These are phyloP conservation scores for Lacerta bilineata DNA, from an alignment of 2,797 vertebrate species.

Conservation along the genomic window DNA sequence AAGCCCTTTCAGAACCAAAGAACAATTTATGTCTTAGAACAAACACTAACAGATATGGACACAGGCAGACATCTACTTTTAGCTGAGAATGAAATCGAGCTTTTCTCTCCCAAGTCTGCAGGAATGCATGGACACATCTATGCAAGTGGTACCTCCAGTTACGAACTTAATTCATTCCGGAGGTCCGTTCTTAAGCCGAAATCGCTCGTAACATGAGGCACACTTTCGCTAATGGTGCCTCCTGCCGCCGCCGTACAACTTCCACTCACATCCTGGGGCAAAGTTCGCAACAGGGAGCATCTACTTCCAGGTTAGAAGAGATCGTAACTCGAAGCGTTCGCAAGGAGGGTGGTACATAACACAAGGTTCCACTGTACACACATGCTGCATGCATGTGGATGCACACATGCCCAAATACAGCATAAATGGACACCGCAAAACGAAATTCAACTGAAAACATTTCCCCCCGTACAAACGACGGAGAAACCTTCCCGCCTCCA, in stretches of 20 bases:
- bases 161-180: no score
- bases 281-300: no score
- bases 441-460: background rate
- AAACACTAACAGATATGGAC: background rate
- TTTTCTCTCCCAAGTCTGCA: background rate
- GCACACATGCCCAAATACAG: background rate
- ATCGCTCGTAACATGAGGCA: no score
- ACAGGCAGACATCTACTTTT: background rate
- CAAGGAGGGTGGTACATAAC: no score
- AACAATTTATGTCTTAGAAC: background rate
- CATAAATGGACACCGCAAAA: no score
- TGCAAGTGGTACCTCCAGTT: no score
- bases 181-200: no score
- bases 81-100: background rate
- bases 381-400: background rate
- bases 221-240: no score
- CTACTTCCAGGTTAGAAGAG: no score
- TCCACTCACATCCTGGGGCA: fast-evolving
- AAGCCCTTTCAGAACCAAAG: background rate
- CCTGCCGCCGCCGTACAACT: fast-evolving
- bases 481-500: background rate
- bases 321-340: no score
- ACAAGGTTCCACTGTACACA: no score
- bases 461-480: background rate
- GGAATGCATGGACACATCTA: background rate